Percentiles rank a stretch among this genome's conserved stretches.
Conservation (phyloP, 2,888 invertebrate genomes). For the Phyllotreta cruciferae region DNA sequence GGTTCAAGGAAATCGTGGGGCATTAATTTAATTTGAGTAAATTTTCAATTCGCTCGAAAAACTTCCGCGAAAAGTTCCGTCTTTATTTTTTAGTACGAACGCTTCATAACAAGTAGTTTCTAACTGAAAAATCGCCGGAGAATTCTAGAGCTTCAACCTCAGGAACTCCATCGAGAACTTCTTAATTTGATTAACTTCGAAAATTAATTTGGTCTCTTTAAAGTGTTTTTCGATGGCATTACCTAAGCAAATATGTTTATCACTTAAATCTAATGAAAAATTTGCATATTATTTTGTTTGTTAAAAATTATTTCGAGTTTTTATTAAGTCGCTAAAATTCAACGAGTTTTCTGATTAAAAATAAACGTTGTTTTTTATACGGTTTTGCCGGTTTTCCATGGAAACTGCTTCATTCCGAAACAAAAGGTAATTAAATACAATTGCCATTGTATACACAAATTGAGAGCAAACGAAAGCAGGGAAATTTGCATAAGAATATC, state of each 20-base stretch:
- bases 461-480: slow-evolving; percentile 16
- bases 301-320: too few relatives aligned
- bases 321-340: too few relatives aligned
- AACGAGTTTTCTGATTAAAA: neutral
- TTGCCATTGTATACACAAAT: slow-evolving; percentile 23
- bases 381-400: slow-evolving; percentile 3
- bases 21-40: slow-evolving; percentile 13
- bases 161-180: neutral
- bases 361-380: slow-evolving; percentile 7
- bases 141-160: neutral
- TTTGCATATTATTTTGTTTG: too few relatives aligned
- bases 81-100: slow-evolving; percentile 8
- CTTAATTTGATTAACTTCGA: too few relatives aligned
- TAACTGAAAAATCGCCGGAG: slow-evolving; percentile 3
- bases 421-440: slow-evolving; percentile 22
- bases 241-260: too few relatives aligned
- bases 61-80: slow-evolving; percentile 1
- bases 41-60: slow-evolving; percentile 12
- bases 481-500: slow-evolving; percentile 21
- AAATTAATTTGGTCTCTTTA: too few relatives aligned
- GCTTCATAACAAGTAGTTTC: slow-evolving; percentile 7
- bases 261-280: too few relatives aligned
- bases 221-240: too few relatives aligned
- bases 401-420: slow-evolving; percentile 11
- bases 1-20: slow-evolving; percentile 6